Evolutionary conservation across 2,113 vertebrate genomes (phyloP), one percentile per base, ranked within the genome.

Genomic region (Dicerorhinus sumatrensis): DNA sequence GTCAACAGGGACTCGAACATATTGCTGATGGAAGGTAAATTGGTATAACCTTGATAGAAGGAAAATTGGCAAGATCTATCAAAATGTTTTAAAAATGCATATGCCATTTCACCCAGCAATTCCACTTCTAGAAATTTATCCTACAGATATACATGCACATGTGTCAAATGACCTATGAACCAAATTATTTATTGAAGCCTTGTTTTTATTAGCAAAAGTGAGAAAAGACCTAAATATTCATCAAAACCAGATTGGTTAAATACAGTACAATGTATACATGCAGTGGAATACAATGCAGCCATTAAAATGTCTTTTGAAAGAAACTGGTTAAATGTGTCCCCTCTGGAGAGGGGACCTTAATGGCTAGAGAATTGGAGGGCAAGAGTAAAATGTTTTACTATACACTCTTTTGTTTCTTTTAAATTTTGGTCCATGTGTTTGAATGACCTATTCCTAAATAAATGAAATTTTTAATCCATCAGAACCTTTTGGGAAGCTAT

Each of bases 371-470:
- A 17, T 0, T 60, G 25, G n/a, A 20, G 9, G 29, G 25, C 42
- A 89, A 48, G 17, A 81, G 20, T 2, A 36, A 63, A 23, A 82
- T 42, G 6, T 89, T 21, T 65, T 25, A 69, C 42, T 69, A 4
- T 89, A 63, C 3, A 27, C 20, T 8, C n/a, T 80, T 97, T 75
- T 42, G 54, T 80, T 83, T 39, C 46, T 79, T 96, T 67, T 85
- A 65, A 89, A 89, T 89, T 94, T 60, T 85, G 62, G 88, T 62
- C 63, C 46, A 51, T 56, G 13, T 94, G n/a, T 94, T 1, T 79
- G 36, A 80, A 89, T 75, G 58, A 80, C 65, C 29, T 80, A 73
- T 81, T 94, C 77, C 79, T 60, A 80, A 89, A 76, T 65, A 88
- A 91, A 88, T 54, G 90, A 84, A 89, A 80, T 3, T 46, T 69